Conservation (phyloP, 2,888 invertebrate genomes). For the Caenorhabditis parvicauda region DNA sequence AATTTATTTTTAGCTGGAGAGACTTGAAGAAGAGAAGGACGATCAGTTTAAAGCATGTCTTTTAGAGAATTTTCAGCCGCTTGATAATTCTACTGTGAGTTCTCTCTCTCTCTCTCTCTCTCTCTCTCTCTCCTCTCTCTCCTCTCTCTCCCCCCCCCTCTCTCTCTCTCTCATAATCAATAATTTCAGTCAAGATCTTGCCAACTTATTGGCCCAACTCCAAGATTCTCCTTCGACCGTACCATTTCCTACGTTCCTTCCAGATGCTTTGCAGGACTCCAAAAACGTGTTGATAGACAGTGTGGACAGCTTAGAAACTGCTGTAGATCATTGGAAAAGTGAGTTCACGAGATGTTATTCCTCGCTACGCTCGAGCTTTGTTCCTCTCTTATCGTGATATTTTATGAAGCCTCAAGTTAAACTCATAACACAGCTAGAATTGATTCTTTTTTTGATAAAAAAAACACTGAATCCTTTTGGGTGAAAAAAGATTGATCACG, state of each 20-base stretch:
- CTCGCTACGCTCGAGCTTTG: neutral
- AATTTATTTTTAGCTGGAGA: constrained; percentile 33
- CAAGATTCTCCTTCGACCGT: constrained; percentile 33
- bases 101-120: constrained; percentile 8
- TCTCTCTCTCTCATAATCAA: neutral
- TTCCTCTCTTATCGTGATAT: too few species aligned
- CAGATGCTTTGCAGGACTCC: constrained; percentile 47
- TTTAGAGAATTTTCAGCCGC: constrained; percentile 31
- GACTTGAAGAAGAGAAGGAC: constrained; percentile 38
- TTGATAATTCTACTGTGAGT: constrained; percentile 22
- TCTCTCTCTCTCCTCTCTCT: neutral
- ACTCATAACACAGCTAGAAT: too few species aligned
- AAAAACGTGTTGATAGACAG: constrained; percentile 37
- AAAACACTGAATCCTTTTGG: neutral
- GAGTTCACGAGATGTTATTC: neutral
- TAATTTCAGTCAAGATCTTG: constrained; percentile 17
- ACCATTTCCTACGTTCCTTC: constrained; percentile 46
- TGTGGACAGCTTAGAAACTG: constrained; percentile 40
- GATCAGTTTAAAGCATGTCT: constrained; percentile 33
- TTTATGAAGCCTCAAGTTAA: too few species aligned
- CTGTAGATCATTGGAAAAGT: constrained; percentile 36
- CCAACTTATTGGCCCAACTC: constrained; percentile 11
- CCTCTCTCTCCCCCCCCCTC: neutral
- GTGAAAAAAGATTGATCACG: neutral
- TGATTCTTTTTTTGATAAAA: too few species aligned